A percentile compares a stretch with the other conserved stretches of the same genome.
These are phyloP conservation scores for Ariolimax columbianus DNA, from an alignment of 2,888 invertebrate genomes.

Conservation along the genomic window DNA sequence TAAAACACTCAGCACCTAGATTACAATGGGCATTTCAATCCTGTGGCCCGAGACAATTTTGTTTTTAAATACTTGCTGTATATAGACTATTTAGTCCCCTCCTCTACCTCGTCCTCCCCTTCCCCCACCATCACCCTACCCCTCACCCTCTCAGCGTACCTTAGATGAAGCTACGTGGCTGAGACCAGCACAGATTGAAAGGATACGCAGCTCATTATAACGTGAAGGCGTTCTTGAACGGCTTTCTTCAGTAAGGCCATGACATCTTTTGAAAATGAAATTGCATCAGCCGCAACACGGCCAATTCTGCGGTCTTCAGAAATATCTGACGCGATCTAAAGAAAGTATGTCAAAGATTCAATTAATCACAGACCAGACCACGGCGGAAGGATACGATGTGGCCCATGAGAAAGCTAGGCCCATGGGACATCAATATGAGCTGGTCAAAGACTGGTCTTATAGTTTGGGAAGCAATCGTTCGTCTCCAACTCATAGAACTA, in stretches of 20 bases:
- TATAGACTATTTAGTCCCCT: too few relatives aligned
- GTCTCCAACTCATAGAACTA: background rate
- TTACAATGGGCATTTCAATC: too few relatives aligned
- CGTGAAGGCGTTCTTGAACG: too few relatives aligned
- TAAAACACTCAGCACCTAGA: too few relatives aligned
- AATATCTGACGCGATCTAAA: conserved; percentile 15
- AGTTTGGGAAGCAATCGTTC: background rate
- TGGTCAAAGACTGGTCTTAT: background rate
- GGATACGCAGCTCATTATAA: too few relatives aligned
- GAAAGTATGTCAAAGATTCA: background rate
- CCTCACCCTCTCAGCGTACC: too few relatives aligned
- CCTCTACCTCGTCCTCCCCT: too few relatives aligned
- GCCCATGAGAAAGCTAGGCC: background rate
- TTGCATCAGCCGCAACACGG: background rate
- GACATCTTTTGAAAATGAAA: background rate
- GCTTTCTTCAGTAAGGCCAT: background rate
- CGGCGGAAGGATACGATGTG: background rate
- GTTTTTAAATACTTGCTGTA: too few relatives aligned
- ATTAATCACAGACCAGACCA: background rate
- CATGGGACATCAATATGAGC: background rate
- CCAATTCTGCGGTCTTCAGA: background rate
- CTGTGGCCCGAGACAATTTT: too few relatives aligned
- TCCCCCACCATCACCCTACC: too few relatives aligned
- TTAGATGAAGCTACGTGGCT: too few relatives aligned
- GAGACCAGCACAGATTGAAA: too few relatives aligned